Conservation (phyloP, 2,797 vertebrate species). For the Bovichtus variegatus region DNA sequence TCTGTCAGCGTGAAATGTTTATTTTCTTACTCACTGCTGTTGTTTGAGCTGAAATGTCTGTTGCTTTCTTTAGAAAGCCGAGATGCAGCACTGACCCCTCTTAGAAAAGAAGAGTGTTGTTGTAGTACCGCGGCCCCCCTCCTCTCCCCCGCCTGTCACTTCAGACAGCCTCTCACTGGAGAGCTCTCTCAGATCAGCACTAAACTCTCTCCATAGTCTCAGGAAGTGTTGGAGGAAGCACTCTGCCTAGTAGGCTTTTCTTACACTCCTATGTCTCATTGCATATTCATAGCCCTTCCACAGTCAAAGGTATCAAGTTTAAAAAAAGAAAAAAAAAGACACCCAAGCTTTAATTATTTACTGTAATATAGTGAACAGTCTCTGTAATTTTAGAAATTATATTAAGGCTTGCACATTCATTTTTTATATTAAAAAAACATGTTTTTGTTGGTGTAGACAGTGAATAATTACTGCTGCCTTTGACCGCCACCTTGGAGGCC, state of each 20-base stretch:
- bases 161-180: slow-evolving; percentile 76
- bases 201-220: slow-evolving; percentile 78
- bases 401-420: not conserved
- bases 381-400: slow-evolving; percentile 9
- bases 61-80: slow-evolving; percentile 71
- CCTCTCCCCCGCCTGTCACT: slow-evolving; percentile 67
- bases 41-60: slow-evolving; percentile 55
- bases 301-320: slow-evolving; percentile 52
- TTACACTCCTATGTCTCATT: slow-evolving; percentile 68
- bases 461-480: slow-evolving; percentile 26
- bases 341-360: slow-evolving; percentile 58
- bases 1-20: slow-evolving; percentile 55
- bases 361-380: slow-evolving; percentile 37
- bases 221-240: slow-evolving; percentile 79
- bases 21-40: slow-evolving; percentile 50
- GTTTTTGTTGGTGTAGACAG: slow-evolving; percentile 21
- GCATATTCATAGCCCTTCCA: slow-evolving; percentile 76
- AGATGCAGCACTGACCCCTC: slow-evolving; percentile 73
- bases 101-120: slow-evolving; percentile 72
- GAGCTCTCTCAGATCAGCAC: slow-evolving; percentile 75
- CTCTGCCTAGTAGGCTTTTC: slow-evolving; percentile 71
- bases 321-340: slow-evolving; percentile 23
- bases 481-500: slow-evolving; percentile 30
- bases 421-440: slow-evolving; percentile 35
- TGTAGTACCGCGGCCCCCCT: slow-evolving; percentile 32